A percentile compares a stretch with the other conserved stretches of the same genome.
These are phyloP conservation scores for Heliornis fulica DNA, from an alignment of 2,113 vertebrate species.

Conservation along the genomic window DNA sequence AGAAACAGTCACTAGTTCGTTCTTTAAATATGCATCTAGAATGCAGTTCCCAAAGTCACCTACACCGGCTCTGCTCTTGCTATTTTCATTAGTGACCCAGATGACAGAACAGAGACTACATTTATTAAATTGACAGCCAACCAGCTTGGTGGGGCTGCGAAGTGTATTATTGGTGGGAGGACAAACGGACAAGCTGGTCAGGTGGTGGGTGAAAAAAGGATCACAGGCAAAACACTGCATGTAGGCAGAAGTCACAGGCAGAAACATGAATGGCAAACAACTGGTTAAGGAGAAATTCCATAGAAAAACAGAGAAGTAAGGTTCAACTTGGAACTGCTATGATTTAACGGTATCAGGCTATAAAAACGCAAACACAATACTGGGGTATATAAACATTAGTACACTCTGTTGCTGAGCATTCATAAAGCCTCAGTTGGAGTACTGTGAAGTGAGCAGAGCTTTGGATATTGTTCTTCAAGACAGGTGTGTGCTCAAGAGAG, in stretches of 20 bases:
- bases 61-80: not conserved
- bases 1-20: not conserved
- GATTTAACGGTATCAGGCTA: not conserved
- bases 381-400: not conserved
- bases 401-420: not conserved
- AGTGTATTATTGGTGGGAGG: not conserved
- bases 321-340: not conserved
- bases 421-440: not conserved
- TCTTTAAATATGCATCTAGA: not conserved
- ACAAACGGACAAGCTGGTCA: slow-evolving; percentile 3
- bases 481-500: not conserved
- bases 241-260: not conserved
- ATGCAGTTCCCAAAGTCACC: not conserved
- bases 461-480: not conserved
- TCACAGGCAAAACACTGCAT: not conserved
- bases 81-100: not conserved
- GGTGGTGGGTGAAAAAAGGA: not conserved
- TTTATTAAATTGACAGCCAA: slow-evolving; percentile 7
- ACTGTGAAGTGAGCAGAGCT: not conserved
- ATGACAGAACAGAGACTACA: not conserved
- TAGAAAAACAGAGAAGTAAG: not conserved
- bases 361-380: not conserved
- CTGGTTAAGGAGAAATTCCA: not conserved
- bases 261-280: not conserved
- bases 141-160: not conserved